Percentiles rank a stretch among this genome's conserved stretches.
Conservation (phyloP, 2,888 invertebrate genomes). For the Oxyteleia sp. region DNA sequence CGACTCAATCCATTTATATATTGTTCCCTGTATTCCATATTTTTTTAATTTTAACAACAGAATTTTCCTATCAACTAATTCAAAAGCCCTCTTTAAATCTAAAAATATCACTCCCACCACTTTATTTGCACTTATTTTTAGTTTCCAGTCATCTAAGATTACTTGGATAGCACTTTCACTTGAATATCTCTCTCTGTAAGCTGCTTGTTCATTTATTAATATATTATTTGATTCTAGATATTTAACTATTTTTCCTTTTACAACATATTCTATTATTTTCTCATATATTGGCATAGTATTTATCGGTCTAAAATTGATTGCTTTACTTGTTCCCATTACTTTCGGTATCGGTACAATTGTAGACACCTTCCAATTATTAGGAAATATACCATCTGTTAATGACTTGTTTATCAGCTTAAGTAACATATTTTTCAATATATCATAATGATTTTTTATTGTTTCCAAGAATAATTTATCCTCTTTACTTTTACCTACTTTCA, state of each 20-base stretch:
- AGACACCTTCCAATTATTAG: not conserved
- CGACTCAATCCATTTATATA: too few relatives aligned
- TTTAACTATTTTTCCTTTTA: too few relatives aligned
- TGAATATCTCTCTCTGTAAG: conserved; percentile 3
- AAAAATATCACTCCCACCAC: too few relatives aligned
- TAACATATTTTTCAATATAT: too few relatives aligned
- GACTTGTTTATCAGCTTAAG: too few relatives aligned
- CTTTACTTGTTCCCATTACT: not conserved
- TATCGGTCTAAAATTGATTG: conserved; percentile 1
- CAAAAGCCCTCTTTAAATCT: conserved; percentile 4
- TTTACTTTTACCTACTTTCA: too few relatives aligned
- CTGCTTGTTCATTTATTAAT: not conserved
- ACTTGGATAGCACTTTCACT: not conserved
- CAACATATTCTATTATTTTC: not conserved
- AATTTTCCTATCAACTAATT: not conserved
- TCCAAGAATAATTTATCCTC: too few relatives aligned
- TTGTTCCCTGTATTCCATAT: too few relatives aligned
- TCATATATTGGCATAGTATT: not conserved
- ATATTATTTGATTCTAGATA: not conserved
- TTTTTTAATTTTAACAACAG: too few relatives aligned
- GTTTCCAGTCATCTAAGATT: not conserved
- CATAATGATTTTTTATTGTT: too few relatives aligned
- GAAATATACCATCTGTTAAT: not conserved
- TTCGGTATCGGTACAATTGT: conserved; percentile 8
- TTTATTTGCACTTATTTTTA: conserved; percentile 1